Percentiles rank a stretch among this genome's conserved stretches.
phyloP scores from a whole-genome alignment of 2,113 vertebrate genomes.

The Galeopterus variegatus region DNA sequence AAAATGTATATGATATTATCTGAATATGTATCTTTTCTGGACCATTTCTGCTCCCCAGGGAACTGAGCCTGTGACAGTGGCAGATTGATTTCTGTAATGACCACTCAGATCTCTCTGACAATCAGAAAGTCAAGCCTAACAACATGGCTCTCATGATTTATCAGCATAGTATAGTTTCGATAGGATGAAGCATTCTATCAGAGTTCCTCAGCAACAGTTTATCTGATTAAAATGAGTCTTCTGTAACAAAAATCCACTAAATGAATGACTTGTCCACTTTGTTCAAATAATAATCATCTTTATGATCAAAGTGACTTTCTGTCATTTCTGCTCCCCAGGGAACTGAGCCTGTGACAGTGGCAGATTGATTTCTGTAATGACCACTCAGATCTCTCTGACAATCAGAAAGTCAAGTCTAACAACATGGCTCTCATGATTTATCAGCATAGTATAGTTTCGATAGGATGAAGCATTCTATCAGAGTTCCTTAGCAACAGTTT shows the following conservation, averaged over 20 bases:
- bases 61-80: not conserved
- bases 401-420: not conserved
- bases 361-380: not conserved
- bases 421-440: not conserved
- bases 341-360: not conserved
- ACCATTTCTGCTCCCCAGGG: not conserved
- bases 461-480: not conserved
- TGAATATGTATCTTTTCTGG: not conserved
- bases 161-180: not conserved
- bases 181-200: not conserved
- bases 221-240: slow-evolving; percentile 21
- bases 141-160: not conserved
- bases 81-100: not conserved
- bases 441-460: not conserved
- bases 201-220: not conserved
- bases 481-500: not conserved
- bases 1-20: not conserved
- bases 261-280: slow-evolving; percentile 40
- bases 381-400: not conserved
- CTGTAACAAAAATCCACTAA: not conserved
- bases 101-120: not conserved
- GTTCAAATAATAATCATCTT: not conserved
- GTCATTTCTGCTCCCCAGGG: not conserved
- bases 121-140: not conserved
- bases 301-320: not conserved